Evolutionary conservation across 37 sponge, comb jelly and placozoan genomes (phyloP), one percentile per base, ranked within the genome.

Genomic region (Axinella damicornis): DNA sequence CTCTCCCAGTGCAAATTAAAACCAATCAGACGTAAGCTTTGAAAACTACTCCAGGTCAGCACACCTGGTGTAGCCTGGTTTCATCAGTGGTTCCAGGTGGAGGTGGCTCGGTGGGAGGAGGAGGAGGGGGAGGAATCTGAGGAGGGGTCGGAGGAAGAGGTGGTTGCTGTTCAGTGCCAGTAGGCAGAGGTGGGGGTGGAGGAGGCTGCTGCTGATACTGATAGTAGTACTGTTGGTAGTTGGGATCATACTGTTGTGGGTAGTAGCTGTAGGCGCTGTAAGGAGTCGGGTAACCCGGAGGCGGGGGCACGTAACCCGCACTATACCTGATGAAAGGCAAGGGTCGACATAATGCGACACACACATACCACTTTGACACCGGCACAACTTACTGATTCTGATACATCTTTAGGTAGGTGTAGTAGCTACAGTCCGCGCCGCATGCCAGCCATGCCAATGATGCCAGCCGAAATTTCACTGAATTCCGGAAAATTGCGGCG

Each of bases 341-440:
- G 21, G 0, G 36, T 38, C 25, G 9, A 2, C 37, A 12, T 35
- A n/a, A 19, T 33, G 69, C 22, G 46, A 46, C 46, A 46, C 46
- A 46, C 46, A 46, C 46, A 46, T 4, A 12, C 46, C 9, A 4
- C 9, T 46, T 9, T 9, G 9, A 9, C 9, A 46, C 9, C 46
- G 4, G 0, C 32, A 33, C 16, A 25, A 80, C 81, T 80, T 68
- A 80, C 81, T 80, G 69, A 54, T 80, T 80, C 33, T 80, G 81
- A 21, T 80, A 55, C 81, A 80, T 80, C n/a, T 53, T 52, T 46
- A 46, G 46, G 9, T 46, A 46, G n/a, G n/a, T n/a, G n/a, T n/a
- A n/a, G n/a, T n/a, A n/a, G n/a, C n/a, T n/a, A n/a, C n/a, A n/a
- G n/a, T n/a, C n/a, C n/a, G n/a, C n/a, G n/a, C n/a, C n/a, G n/a